These are phyloP conservation scores for Procapra przewalskii DNA, from an alignment of 2,113 vertebrate genomes.

Conservation along the genomic window DNA sequence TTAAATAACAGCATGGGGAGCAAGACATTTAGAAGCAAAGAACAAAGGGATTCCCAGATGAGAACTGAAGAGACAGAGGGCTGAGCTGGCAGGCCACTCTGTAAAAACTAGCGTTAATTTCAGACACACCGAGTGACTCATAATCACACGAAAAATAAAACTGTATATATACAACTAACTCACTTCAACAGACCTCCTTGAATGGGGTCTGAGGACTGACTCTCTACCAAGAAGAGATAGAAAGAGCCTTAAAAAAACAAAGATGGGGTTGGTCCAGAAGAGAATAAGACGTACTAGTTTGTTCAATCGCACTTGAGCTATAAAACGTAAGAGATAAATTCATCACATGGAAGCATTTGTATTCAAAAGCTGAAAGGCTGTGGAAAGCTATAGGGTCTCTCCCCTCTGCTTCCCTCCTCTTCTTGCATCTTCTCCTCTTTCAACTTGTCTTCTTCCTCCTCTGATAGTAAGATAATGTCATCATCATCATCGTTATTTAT, in stretches of 20 bases:
- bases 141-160: conserved; percentile 21
- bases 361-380: neutral
- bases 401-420: neutral
- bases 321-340: neutral
- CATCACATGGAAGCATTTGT: neutral
- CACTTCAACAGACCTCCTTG: neutral
- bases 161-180: neutral
- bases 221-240: neutral
- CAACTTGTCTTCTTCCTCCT: neutral
- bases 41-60: conserved; percentile 52
- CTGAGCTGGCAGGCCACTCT: conserved; percentile 15
- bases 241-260: neutral
- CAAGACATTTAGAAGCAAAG: conserved; percentile 6
- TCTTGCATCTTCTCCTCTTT: neutral
- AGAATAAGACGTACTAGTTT: neutral
- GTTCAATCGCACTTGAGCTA: neutral
- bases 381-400: neutral
- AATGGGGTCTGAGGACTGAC: neutral
- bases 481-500: neutral
- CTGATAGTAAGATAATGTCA: neutral
- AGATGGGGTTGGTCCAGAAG: neutral
- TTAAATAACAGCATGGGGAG: conserved; percentile 19
- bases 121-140: neutral
- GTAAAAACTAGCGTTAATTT: neutral
- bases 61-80: neutral